Conservation (phyloP, 2,797 vertebrate genomes). For the Orestias chungarensis region DNA sequence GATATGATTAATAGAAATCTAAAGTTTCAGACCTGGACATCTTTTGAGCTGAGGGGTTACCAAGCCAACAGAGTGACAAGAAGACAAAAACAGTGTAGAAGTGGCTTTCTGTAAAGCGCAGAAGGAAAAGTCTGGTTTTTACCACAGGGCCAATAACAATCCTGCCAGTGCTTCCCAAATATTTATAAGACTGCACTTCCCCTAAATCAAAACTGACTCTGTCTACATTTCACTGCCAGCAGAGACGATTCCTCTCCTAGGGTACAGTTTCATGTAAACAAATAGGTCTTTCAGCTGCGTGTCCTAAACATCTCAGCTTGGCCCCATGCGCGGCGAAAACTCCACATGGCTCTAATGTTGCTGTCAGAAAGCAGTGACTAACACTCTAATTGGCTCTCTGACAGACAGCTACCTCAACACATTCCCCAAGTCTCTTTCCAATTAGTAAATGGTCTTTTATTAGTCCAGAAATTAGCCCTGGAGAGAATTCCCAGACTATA, state of each 20-base stretch:
- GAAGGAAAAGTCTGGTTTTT: constrained; percentile 37
- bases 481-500: constrained; percentile 53
- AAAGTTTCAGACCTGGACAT: constrained; percentile 1
- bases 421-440: constrained; percentile 52
- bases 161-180: constrained; percentile 64
- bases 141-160: constrained; percentile 32
- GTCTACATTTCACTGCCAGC: constrained; percentile 53
- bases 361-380: constrained; percentile 47
- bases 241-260: constrained; percentile 56
- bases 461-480: constrained; percentile 52
- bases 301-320: constrained; percentile 59
- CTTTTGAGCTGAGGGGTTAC: constrained; percentile 11
- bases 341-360: constrained; percentile 33
- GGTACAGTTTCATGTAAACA: constrained; percentile 61
- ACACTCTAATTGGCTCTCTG: constrained; percentile 55
- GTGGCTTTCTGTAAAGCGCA: constrained; percentile 28
- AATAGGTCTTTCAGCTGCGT: constrained; percentile 53
- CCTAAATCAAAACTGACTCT: constrained; percentile 66
- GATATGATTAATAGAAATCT: constrained; percentile 22
- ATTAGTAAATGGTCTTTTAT: constrained; percentile 64
- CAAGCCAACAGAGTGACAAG: constrained; percentile 5
- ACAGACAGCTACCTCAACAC: constrained; percentile 66
- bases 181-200: constrained; percentile 66
- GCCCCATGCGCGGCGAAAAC: constrained; percentile 34
- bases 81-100: constrained; percentile 12